These are phyloP conservation scores for Drosophila tsacasi DNA, from an alignment of 1,140 invertebrate genomes.

Conservation along the genomic window DNA sequence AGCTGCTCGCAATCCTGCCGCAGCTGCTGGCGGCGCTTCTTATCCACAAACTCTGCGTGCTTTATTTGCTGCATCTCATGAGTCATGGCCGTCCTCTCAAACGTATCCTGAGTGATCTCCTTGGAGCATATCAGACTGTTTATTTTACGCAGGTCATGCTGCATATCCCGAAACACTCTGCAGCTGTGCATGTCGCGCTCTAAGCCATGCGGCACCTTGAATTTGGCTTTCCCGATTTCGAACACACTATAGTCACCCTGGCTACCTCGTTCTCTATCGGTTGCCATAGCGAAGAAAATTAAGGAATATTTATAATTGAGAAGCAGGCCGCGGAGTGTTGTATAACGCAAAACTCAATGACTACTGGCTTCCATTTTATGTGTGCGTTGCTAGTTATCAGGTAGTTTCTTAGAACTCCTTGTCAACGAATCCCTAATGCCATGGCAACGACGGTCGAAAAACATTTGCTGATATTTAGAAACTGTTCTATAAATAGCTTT, in stretches of 20 bases:
- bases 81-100: constrained; percentile 27
- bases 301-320: not conserved
- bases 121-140: constrained; percentile 14
- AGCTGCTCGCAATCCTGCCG: constrained; percentile 56
- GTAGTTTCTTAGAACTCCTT: not conserved
- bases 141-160: constrained; percentile 13
- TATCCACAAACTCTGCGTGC: constrained; percentile 49
- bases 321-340: not conserved
- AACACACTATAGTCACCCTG: not conserved
- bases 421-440: constrained; percentile 4
- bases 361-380: not conserved
- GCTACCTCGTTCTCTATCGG: not conserved
- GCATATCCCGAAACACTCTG: constrained; percentile 6
- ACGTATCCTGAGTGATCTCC: constrained; percentile 19
- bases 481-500: not conserved
- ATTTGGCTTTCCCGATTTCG: constrained; percentile 13
- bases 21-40: constrained; percentile 60
- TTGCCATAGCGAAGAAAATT: constrained; percentile 25
- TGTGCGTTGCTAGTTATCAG: not conserved
- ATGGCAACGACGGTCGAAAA: not conserved
- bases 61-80: constrained; percentile 56
- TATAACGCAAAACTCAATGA: not conserved
- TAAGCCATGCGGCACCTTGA: not conserved
- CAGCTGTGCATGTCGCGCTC: not conserved
- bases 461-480: not conserved